These are phyloP conservation scores for Isurus oxyrinchus DNA, from an alignment of 2,113 vertebrate species.

Conservation along the genomic window DNA sequence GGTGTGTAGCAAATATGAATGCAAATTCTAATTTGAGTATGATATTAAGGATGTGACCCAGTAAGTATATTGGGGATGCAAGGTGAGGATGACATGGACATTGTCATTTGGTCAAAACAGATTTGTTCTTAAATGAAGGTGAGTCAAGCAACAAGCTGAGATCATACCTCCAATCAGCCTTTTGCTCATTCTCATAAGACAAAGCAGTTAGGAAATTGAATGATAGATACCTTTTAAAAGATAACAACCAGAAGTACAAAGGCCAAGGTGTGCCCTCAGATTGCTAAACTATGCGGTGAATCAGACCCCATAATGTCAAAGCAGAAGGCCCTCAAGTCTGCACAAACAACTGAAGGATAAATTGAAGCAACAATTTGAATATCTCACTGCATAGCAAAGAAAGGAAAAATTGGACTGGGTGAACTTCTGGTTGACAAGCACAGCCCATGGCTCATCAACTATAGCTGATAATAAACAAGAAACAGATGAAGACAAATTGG, in stretches of 20 bases:
- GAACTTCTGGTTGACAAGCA: too few relatives aligned
- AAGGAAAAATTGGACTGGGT: too few relatives aligned
- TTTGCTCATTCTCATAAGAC: not conserved
- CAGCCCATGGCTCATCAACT: too few relatives aligned
- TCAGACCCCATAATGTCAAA: not conserved
- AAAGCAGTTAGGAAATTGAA: not conserved
- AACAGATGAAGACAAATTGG: not conserved
- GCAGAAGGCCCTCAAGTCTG: not conserved
- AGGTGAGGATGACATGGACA: too few relatives aligned
- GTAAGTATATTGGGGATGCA: not conserved
- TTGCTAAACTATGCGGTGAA: not conserved
- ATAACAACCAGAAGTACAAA: not conserved
- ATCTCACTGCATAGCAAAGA: too few relatives aligned
- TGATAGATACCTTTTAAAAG: not conserved
- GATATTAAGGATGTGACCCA: not conserved
- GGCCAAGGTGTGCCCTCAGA: not conserved
- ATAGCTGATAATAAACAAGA: not conserved
- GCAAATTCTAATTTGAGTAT: not conserved
- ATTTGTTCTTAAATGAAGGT: not conserved
- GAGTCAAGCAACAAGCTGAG: not conserved
- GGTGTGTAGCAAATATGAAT: not conserved
- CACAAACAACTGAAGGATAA: not conserved
- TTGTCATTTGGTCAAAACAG: not conserved
- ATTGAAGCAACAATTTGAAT: not conserved
- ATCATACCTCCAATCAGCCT: not conserved